These are phyloP conservation scores for Diarsia mendica DNA, from an alignment of 2,888 invertebrate genomes.

Conservation along the genomic window DNA sequence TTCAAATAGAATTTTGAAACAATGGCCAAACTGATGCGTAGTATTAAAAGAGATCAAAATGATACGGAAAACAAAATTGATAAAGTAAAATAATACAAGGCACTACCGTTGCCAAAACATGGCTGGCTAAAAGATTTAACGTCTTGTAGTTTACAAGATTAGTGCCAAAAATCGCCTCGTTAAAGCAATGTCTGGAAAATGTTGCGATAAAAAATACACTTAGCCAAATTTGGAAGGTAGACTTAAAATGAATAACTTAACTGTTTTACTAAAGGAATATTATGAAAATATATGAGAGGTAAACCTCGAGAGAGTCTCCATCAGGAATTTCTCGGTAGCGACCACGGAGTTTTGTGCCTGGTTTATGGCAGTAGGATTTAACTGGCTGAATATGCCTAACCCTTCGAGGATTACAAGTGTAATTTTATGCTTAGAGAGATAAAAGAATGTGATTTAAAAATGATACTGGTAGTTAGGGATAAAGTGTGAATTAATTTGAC, in stretches of 20 bases:
- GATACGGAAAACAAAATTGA: neutral
- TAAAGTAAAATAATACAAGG: slow-evolving; percentile 14
- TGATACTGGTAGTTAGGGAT: neutral
- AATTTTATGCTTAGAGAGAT: neutral
- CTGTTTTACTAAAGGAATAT: neutral
- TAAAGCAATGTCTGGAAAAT: slow-evolving; percentile 51
- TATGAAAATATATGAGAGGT: neutral
- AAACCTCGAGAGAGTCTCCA: no score
- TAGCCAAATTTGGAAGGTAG: neutral
- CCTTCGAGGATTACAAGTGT: no score
- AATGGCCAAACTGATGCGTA: neutral
- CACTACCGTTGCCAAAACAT: slow-evolving; percentile 65
- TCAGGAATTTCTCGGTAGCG: no score
- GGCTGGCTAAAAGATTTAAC: slow-evolving; percentile 56
- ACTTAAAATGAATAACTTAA: neutral
- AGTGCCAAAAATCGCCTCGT: slow-evolving; percentile 70
- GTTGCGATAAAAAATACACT: slow-evolving; percentile 5
- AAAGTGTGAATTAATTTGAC: neutral
- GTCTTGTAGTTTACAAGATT: slow-evolving; percentile 69
- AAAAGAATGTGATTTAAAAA: neutral
- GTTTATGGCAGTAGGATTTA: no score
- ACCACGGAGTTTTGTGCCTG: no score
- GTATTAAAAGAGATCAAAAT: neutral
- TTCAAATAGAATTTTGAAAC: neutral
- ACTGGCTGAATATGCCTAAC: no score